Conservation (phyloP, 2,888 invertebrate species). For the Pasiphila rectangulata region DNA sequence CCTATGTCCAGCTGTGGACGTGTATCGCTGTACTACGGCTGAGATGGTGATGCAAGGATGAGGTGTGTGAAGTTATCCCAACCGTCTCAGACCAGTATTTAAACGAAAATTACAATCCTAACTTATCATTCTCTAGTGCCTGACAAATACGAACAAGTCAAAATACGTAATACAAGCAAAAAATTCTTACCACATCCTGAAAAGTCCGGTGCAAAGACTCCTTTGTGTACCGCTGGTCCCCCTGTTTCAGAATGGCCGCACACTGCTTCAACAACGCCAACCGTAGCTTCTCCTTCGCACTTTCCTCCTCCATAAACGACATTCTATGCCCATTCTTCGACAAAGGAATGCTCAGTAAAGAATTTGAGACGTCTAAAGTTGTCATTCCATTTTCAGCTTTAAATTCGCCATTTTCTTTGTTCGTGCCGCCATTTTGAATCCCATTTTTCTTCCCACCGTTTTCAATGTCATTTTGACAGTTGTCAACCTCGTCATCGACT, state of each 20-base stretch:
- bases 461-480: slow-evolving; percentile 23
- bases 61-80: too few species aligned
- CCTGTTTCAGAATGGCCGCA: slow-evolving; percentile 83
- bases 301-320: slow-evolving; percentile 87
- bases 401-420: slow-evolving; percentile 13
- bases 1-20: too few species aligned
- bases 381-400: slow-evolving; percentile 15
- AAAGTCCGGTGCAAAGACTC: slow-evolving; percentile 84
- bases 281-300: slow-evolving; percentile 82
- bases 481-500: slow-evolving; percentile 24
- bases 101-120: too few species aligned
- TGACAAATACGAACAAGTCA: too few species aligned
- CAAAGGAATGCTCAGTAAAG: slow-evolving; percentile 29
- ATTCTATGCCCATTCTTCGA: slow-evolving; percentile 63
- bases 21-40: too few species aligned
- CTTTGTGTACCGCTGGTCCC: slow-evolving; percentile 81
- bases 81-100: too few species aligned
- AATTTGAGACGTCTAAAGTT: slow-evolving; percentile 25
- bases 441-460: slow-evolving; percentile 14
- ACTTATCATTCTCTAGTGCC: too few species aligned
- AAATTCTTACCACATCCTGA: slow-evolving; percentile 83
- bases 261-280: slow-evolving; percentile 83
- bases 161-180: not conserved
- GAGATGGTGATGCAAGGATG: too few species aligned
- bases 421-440: not conserved